These are phyloP conservation scores for Catharus ustulatus DNA, from an alignment of 2,797 vertebrate species.

Conservation along the genomic window DNA sequence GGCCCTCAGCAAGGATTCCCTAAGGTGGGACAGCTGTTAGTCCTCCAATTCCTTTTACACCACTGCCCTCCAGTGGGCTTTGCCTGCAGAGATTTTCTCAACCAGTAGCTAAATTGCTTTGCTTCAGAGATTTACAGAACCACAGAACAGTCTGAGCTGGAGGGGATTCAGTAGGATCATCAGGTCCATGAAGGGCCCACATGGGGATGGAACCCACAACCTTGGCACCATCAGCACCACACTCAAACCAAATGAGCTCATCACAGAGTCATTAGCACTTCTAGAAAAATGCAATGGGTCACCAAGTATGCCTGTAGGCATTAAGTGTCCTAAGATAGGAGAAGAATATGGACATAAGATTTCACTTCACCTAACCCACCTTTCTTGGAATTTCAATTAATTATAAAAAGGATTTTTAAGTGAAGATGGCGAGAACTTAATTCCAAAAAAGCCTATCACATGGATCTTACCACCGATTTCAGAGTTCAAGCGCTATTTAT, in stretches of 20 bases:
- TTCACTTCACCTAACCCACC: not conserved
- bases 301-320: not conserved
- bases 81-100: too few relatives aligned
- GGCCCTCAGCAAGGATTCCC: too few relatives aligned
- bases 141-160: not conserved
- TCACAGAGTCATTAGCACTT: not conserved
- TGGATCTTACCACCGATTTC: not conserved
- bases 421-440: not conserved
- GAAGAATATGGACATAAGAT: not conserved
- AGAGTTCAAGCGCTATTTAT: not conserved
- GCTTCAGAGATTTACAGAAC: not conserved
- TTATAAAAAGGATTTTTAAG: not conserved
- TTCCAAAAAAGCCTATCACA: not conserved
- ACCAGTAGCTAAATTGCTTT: accelerated
- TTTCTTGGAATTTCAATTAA: not conserved
- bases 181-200: too few relatives aligned
- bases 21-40: accelerated
- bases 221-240: not conserved
- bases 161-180: not conserved
- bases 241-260: not conserved
- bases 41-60: slow-evolving; percentile 58
- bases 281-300: not conserved
- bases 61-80: slow-evolving; percentile 68
- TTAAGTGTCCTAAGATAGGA: not conserved
- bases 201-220: not conserved